Conservation (phyloP, 2,888 invertebrate species). For the Micoletzkya japonica region DNA sequence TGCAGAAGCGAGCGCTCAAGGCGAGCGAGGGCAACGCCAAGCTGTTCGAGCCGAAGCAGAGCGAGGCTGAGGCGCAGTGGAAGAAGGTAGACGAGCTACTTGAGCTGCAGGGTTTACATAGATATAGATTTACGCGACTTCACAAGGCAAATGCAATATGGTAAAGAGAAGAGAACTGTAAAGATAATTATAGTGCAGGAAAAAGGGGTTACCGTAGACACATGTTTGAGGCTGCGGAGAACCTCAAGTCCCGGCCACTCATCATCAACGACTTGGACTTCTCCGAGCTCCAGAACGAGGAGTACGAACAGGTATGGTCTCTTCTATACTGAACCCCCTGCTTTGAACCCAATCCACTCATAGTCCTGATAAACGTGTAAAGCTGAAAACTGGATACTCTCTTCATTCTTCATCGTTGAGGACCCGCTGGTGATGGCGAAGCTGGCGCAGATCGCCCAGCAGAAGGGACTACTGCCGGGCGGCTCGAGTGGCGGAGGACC, state of each 20-base stretch:
- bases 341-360: no score
- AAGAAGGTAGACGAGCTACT: slow-evolving; percentile 78
- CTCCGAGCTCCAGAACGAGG: slow-evolving; percentile 84
- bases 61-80: slow-evolving; percentile 83
- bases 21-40: slow-evolving; percentile 37
- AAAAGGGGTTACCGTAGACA: no score
- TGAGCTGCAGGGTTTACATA: no score
- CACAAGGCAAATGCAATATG: no score
- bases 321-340: not conserved
- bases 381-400: not conserved
- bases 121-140: no score
- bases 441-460: slow-evolving; percentile 44
- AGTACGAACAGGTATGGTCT: slow-evolving; percentile 72
- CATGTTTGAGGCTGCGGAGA: slow-evolving; percentile 55
- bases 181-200: no score
- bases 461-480: slow-evolving; percentile 33
- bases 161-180: no score
- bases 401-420: not conserved
- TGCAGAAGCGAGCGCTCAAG: slow-evolving; percentile 58
- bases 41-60: slow-evolving; percentile 44
- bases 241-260: slow-evolving; percentile 69
- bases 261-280: slow-evolving; percentile 91
- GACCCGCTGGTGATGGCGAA: slow-evolving; percentile 46
- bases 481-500: slow-evolving; percentile 35
- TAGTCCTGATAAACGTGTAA: no score